Conservation (phyloP, 2,113 vertebrate species). For the Hippopotamus amphibius region DNA sequence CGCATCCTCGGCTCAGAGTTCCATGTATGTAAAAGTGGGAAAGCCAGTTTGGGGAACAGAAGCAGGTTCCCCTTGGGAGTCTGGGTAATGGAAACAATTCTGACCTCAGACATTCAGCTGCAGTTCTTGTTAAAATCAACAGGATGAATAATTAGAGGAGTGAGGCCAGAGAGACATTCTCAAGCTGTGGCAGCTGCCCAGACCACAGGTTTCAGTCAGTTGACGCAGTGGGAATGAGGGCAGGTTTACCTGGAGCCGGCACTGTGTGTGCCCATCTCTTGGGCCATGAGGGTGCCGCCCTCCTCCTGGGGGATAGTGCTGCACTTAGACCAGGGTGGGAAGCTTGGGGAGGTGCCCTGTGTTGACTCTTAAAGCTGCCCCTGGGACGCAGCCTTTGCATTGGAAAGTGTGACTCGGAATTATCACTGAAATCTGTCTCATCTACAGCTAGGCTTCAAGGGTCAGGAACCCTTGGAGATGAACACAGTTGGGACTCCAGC, state of each 20-base stretch:
- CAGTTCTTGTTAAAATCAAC: background rate
- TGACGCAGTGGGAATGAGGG: background rate
- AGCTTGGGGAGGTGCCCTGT: background rate
- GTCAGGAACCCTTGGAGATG: background rate
- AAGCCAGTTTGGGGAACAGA: background rate
- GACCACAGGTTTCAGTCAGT: background rate
- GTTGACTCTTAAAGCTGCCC: background rate
- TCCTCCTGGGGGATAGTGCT: rapidly evolving
- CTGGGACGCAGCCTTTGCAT: background rate
- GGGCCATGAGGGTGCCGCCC: too few relatives aligned
- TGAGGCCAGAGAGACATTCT: background rate
- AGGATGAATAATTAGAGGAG: background rate
- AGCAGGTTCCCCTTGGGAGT: background rate
- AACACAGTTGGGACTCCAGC: background rate
- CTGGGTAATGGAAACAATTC: background rate
- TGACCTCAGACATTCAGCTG: background rate
- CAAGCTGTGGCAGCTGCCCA: background rate
- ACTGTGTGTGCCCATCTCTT: background rate
- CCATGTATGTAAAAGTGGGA: rapidly evolving
- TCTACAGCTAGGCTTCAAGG: background rate
- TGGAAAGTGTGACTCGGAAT: background rate
- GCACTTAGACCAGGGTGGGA: background rate
- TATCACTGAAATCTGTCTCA: background rate
- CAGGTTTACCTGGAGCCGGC: background rate
- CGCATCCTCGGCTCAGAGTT: background rate